Conservation (phyloP, 2,888 invertebrate species). For the Magallana nippona region DNA sequence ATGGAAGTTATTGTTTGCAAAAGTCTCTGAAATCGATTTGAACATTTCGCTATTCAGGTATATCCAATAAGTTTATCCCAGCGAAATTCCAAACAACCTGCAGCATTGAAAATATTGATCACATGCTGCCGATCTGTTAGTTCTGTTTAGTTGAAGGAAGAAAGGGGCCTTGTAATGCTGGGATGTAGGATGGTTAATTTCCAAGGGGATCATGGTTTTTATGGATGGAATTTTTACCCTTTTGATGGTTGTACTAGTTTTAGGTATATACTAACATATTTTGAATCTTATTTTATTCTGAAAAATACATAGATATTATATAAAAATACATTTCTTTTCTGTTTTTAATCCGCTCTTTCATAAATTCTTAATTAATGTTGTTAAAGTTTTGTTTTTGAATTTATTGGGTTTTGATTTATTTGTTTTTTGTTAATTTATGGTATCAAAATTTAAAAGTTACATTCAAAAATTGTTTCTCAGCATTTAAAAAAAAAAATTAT, state of each 20-base stretch:
- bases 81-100: slow-evolving; percentile 29
- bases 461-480: too few relatives aligned
- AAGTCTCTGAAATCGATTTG: neutral
- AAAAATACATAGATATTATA: too few relatives aligned
- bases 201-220: neutral
- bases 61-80: slow-evolving; percentile 22
- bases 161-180: neutral
- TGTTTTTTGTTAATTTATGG: too few relatives aligned
- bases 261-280: neutral
- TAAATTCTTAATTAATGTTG: too few relatives aligned
- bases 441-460: too few relatives aligned
- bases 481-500: too few relatives aligned
- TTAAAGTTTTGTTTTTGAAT: too few relatives aligned
- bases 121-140: neutral
- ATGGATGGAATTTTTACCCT: neutral
- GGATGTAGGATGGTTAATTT: slow-evolving; percentile 16
- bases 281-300: neutral
- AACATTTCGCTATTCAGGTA: slow-evolving; percentile 29
- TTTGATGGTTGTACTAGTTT: neutral
- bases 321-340: too few relatives aligned
- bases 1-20: slow-evolving; percentile 18
- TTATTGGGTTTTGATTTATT: too few relatives aligned
- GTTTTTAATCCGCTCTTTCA: too few relatives aligned
- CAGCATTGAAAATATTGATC: slow-evolving; percentile 19
- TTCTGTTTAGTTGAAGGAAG: neutral